Conservation (phyloP, 1,140 invertebrate genomes). For the Hyposmocoma kahamanoa region DNA sequence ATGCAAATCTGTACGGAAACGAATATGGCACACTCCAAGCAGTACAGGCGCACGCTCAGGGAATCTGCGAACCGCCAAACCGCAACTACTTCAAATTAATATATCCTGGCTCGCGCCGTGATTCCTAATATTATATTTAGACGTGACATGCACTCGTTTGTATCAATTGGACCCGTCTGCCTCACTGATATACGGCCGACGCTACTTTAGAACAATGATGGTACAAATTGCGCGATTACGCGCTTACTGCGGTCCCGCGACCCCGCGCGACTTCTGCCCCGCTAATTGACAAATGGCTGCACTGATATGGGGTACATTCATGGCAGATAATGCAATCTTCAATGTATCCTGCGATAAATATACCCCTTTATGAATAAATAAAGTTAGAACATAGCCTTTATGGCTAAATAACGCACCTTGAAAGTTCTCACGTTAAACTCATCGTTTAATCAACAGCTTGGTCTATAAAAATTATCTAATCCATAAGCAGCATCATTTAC, state of each 20-base stretch:
- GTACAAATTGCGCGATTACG: slow-evolving; percentile 67
- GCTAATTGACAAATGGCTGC: slow-evolving; percentile 38
- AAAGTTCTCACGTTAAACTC: no score
- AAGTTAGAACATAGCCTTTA: no score
- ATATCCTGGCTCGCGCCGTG: slow-evolving; percentile 72
- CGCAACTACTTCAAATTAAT: slow-evolving; percentile 66
- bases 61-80: no score
- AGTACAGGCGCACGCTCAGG: no score
- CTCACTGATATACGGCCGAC: slow-evolving; percentile 64
- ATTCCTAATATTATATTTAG: slow-evolving; percentile 74
- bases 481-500: slow-evolving; percentile 6
- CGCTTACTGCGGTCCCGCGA: slow-evolving; percentile 42
- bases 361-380: no score
- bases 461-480: slow-evolving; percentile 7
- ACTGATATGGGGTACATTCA: slow-evolving; percentile 33
- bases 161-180: slow-evolving; percentile 71
- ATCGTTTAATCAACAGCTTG: slow-evolving; percentile 6
- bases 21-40: no score
- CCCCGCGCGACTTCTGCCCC: slow-evolving; percentile 29
- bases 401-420: no score
- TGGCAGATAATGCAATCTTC: slow-evolving; percentile 25
- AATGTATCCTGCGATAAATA: no score
- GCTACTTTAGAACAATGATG: slow-evolving; percentile 72
- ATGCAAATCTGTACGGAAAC: no score
- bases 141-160: slow-evolving; percentile 71